Evolutionary conservation across 2,888 invertebrate species (phyloP).

Genomic region (Aporophyla nigra): DNA sequence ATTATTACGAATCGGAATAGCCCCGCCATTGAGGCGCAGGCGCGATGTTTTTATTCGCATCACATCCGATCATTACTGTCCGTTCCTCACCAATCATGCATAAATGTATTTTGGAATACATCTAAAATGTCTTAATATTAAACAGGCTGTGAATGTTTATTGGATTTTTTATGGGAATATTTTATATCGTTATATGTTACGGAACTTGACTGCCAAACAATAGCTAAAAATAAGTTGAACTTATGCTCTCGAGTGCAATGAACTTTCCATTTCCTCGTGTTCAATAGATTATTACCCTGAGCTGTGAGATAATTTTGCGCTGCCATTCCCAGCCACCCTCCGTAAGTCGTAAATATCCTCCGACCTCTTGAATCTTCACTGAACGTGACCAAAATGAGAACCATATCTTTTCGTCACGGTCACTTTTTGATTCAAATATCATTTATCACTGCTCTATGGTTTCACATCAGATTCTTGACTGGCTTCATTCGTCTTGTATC

Average conservation of each 20-base stretch:
- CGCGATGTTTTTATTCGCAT: slow-evolving; percentile 55
- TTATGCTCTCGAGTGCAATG: slow-evolving; percentile 3
- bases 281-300: slow-evolving; percentile 46
- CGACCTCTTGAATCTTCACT: slow-evolving; percentile 58
- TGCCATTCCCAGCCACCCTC: slow-evolving; percentile 42
- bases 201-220: slow-evolving; percentile 9
- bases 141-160: slow-evolving; percentile 49
- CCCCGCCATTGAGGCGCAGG: slow-evolving; percentile 36
- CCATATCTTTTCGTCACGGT: slow-evolving; percentile 58
- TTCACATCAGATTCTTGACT: slow-evolving; percentile 40
- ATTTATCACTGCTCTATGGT: slow-evolving; percentile 52
- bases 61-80: slow-evolving; percentile 65
- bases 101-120: slow-evolving; percentile 59
- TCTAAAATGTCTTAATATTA: slow-evolving; percentile 58
- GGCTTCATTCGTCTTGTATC: slow-evolving; percentile 51
- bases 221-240: slow-evolving; percentile 10
- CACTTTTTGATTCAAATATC: slow-evolving; percentile 56
- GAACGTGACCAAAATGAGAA: slow-evolving; percentile 64
- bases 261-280: slow-evolving; percentile 38
- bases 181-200: slow-evolving; percentile 14
- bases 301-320: slow-evolving; percentile 44
- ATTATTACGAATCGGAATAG: slow-evolving; percentile 24
- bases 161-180: slow-evolving; percentile 34
- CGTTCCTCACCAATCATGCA: slow-evolving; percentile 56
- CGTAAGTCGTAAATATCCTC: slow-evolving; percentile 64